Evolutionary conservation across 2,888 invertebrate genomes (phyloP), one percentile per base, ranked within the genome.

Genomic region (Orthosia gothica): DNA sequence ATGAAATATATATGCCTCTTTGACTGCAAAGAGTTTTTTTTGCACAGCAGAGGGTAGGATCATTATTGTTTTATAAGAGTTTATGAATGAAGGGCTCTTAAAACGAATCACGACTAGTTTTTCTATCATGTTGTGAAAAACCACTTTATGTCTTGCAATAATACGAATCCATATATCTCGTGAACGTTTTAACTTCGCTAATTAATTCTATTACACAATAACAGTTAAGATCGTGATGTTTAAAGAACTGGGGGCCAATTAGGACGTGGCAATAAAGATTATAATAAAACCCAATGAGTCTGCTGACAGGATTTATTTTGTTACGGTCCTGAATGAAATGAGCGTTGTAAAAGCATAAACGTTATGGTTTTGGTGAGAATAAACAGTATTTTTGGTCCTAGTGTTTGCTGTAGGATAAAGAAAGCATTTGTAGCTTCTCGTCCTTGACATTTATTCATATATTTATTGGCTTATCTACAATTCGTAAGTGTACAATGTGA

Each of bases 271-370:
- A 83, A 81, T 83, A 84, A 83, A 84, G 76, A 74, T 83, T 71
- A 84, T 62, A 84, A 84, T 83, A 81, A 83, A 83, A 83, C 45
- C 67, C 66, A 84, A 84, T 83, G 84, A 45, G 71, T 78, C 78
- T 77, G 76, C 49, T 62, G 70, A 65, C 71, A 55, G 84, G 76
- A 84, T 81, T 82, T 67, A 82, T 81, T 81, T 66, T 63, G 81
- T 61, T 71, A 70, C 61, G 50, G 66, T 84, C 47, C 69, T 50
- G 54, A 54, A 70, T 76, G 61, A 76, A 74, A 80, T 83, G 65
- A 74, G 63, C 67, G 55, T 80, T 61, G 61, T 58, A 66, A 61
- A 77, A 49, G 62, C 49, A 79, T 79, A 62, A 62, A 49, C 15
- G 63, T 32, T 63, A 72, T 49, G 20, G 7, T 64, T 63, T 59